phyloP scores from a whole-genome alignment of 2,888 invertebrate species.

The Caenorhabditis sp. region DNA sequence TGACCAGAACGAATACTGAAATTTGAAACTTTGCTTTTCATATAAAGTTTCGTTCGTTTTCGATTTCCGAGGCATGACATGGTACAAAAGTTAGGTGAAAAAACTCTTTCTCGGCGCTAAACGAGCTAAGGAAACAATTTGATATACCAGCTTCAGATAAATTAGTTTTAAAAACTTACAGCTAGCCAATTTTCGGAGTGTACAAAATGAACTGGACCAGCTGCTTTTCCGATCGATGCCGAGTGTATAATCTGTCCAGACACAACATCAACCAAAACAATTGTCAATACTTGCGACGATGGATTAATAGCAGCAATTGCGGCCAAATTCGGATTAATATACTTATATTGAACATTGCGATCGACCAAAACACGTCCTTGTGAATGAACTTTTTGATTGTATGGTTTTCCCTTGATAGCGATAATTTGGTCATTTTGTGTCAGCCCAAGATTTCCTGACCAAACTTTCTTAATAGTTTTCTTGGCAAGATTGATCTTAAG shows the following conservation, averaged over 20 bases:
- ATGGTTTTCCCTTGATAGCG: constrained; percentile 58
- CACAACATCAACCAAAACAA: constrained; percentile 88
- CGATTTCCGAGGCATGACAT: too few species aligned
- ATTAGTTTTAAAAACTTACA: constrained; percentile 72
- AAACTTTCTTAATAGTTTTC: constrained; percentile 20
- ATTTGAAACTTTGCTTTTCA: constrained; percentile 1
- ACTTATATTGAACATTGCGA: constrained; percentile 95
- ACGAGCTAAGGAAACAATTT: too few species aligned
- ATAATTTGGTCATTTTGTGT: constrained; percentile 57
- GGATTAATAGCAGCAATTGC: constrained; percentile 51
- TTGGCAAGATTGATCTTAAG: constrained; percentile 27
- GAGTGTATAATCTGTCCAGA: constrained; percentile 84
- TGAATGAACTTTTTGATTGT: constrained; percentile 80
- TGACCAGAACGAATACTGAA: constrained; percentile 85
- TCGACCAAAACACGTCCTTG: constrained; percentile 93
- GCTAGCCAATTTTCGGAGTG: constrained; percentile 97
- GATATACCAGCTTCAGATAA: too few species aligned
- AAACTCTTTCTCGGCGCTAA: too few species aligned
- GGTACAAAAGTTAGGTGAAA: too few species aligned
- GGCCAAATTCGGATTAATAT: constrained; percentile 90
- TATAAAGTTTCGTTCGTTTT: too few species aligned
- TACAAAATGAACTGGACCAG: constrained; percentile 85
- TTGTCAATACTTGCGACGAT: constrained; percentile 75
- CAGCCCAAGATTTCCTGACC: constrained; percentile 57
- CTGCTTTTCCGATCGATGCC: constrained; percentile 84